Evolutionary conservation across 2,797 vertebrate species (phyloP), one percentile per base, ranked within the genome.

Genomic region (Premnoplex brunnescens): DNA sequence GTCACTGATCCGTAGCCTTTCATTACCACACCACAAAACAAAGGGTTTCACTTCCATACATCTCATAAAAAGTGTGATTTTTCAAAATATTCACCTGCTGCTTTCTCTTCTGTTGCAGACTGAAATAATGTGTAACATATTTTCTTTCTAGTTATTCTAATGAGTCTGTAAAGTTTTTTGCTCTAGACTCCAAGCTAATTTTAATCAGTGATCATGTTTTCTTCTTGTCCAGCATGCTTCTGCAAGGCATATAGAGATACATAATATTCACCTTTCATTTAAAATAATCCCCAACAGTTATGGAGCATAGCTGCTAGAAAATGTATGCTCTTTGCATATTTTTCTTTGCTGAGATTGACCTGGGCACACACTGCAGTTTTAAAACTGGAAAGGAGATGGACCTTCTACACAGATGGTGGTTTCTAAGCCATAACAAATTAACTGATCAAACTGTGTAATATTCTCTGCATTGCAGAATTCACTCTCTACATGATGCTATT

Each of bases 401-500:
- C 26, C 34, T 74, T 91, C 44, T 41, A 59, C 21, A 63, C 60
- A 86, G 89, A 72, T 52, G 18, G n/a, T 77, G 41, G 12, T 79
- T 83, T 90, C 76, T 60, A 89, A 87, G 52, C 39, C 22, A 1
- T 62, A 85, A 63, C 39, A 93, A 89, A 86, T 78, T 87, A 66
- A 91, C 55, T 32, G 67, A 62, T 62, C 56, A 67, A 92, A 58
- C 39, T 34, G 30, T 90, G 39, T 46, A 60, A 83, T 83, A 79
- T 55, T 91, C 36, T 82, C 62, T 91, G 89, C 88, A 64, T 37
- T 49, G 23, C 82, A 76, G 59, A 72, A 69, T 92, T 92, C 43
- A 72, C 43, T 94, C 72, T 51, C 58, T 84, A 62, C 91, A 62
- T 36, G 44, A 89, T 88, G 73, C 77, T 80, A 93, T 82, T 85